Evolutionary conservation across 1,140 invertebrate species (phyloP).

Genomic region (Dufourea novaeangliae): DNA sequence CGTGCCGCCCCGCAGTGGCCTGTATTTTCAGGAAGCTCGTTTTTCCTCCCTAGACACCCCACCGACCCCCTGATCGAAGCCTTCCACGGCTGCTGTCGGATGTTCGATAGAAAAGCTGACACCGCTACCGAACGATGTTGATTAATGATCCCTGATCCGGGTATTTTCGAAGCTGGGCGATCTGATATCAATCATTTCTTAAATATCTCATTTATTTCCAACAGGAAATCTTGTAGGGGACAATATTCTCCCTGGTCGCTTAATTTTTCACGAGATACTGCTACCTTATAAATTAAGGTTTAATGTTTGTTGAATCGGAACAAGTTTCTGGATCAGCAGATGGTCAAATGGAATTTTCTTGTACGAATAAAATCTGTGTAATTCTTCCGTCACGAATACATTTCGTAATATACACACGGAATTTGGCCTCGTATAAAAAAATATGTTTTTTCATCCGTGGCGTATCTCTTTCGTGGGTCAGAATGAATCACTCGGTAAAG

Average conservation of each 20-base stretch:
- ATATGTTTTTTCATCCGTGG: neutral
- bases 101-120: slow-evolving; percentile 13
- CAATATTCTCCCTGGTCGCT: too few relatives aligned
- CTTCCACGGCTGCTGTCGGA: neutral
- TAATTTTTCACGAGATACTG: too few relatives aligned
- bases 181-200: slow-evolving; percentile 16
- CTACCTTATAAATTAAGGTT: too few relatives aligned
- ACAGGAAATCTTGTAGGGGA: too few relatives aligned
- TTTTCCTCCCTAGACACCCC: neutral
- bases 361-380: neutral
- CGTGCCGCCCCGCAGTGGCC: slow-evolving; percentile 27
- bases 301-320: too few relatives aligned
- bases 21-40: slow-evolving; percentile 33
- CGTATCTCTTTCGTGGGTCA: neutral
- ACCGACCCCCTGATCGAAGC: slow-evolving; percentile 1
- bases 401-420: neutral
- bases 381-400: neutral
- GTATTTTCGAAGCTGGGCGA: neutral
- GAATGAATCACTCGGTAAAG: neutral
- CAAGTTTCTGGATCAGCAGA: too few relatives aligned
- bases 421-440: neutral
- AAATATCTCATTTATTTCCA: neutral
- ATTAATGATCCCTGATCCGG: slow-evolving; percentile 22
- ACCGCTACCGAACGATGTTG: neutral
- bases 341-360: too few relatives aligned